These are phyloP conservation scores for Drosophila anomelani DNA, from an alignment of 2,888 invertebrate genomes.

Conservation along the genomic window DNA sequence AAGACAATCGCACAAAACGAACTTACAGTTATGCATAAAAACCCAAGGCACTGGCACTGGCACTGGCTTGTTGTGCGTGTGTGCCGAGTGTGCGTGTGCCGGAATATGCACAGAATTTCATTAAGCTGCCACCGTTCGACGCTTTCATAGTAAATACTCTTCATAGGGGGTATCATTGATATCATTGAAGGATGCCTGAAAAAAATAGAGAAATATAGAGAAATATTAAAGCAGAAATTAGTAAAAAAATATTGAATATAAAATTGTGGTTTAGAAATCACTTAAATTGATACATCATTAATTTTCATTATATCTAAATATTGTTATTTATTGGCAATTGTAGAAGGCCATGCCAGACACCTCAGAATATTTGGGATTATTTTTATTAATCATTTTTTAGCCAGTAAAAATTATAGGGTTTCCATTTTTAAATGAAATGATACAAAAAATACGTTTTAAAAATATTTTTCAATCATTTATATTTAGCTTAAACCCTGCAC, in stretches of 20 bases:
- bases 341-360: too few species aligned
- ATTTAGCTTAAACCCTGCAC: not conserved
- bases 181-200: not conserved
- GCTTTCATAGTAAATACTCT: conserved; percentile 25
- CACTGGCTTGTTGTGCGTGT: not conserved
- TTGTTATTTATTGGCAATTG: too few species aligned
- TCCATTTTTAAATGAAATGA: too few species aligned
- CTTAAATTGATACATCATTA: not conserved
- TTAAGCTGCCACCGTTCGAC: conserved; percentile 55
- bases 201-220: not conserved
- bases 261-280: not conserved
- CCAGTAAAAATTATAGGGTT: too few species aligned
- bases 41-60: conserved; percentile 8
- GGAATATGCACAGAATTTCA: conserved; percentile 78
- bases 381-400: too few species aligned
- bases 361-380: too few species aligned
- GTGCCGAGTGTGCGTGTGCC: conserved; percentile 41
- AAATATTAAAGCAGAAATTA: not conserved
- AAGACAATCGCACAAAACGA: conserved; percentile 68
- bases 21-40: conserved; percentile 65
- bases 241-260: not conserved
- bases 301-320: too few species aligned
- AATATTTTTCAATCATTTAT: too few species aligned
- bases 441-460: too few species aligned
- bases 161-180: not conserved